These are phyloP conservation scores for Ganaspis sp. DNA, from an alignment of 1,140 invertebrate species.

Conservation along the genomic window DNA sequence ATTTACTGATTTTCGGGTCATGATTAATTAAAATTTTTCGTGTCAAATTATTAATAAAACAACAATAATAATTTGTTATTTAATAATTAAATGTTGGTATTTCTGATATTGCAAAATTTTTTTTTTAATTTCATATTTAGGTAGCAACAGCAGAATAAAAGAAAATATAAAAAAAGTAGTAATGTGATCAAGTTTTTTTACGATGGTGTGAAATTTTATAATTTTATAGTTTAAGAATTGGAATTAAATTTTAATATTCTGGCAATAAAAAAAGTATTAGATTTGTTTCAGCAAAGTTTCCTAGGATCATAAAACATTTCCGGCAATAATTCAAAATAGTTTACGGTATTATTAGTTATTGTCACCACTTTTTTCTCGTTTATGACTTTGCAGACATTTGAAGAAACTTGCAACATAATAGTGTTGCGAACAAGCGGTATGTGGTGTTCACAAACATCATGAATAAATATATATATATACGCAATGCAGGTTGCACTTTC, in stretches of 20 bases:
- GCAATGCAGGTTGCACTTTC: slow-evolving; percentile 13
- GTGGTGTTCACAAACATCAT: neutral
- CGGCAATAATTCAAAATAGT: neutral
- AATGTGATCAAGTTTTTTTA: too few species aligned
- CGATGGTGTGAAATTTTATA: neutral
- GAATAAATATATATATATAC: slow-evolving; percentile 6
- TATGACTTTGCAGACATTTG: slow-evolving; percentile 1
- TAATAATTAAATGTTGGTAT: too few species aligned
- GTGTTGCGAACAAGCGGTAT: neutral
- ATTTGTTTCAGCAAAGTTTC: neutral
- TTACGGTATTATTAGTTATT: neutral
- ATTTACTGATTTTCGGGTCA: too few species aligned
- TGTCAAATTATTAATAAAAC: too few species aligned
- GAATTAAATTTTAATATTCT: neutral
- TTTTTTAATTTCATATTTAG: too few species aligned
- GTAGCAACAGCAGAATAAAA: too few species aligned
- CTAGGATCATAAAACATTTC: neutral
- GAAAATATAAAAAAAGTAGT: too few species aligned
- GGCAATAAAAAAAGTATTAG: neutral
- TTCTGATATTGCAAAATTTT: neutral
- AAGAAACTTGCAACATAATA: slow-evolving; percentile 24
- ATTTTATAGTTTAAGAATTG: neutral
- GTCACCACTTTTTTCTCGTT: neutral
- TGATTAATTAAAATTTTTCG: too few species aligned
- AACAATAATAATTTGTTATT: too few species aligned